Evolutionary conservation across 2,888 invertebrate genomes (phyloP).

Genomic region (Lasius fuliginosus): DNA sequence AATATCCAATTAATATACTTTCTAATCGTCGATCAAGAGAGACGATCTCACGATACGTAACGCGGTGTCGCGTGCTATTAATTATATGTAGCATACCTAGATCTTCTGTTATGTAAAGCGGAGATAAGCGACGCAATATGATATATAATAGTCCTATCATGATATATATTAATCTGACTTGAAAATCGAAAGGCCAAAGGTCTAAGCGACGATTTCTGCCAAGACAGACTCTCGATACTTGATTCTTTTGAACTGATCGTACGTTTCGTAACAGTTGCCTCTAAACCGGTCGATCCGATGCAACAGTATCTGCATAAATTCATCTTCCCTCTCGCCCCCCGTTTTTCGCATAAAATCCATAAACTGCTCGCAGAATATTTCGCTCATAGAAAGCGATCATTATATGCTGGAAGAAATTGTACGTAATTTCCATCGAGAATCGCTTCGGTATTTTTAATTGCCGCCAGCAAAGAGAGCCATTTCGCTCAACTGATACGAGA

Average conservation of each 20-base stretch:
- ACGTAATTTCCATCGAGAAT: constrained; percentile 25
- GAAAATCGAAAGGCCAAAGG: not conserved
- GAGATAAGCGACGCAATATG: not conserved
- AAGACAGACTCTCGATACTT: not conserved
- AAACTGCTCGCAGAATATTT: constrained; percentile 17
- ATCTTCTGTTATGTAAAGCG: constrained; percentile 27
- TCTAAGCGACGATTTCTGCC: not conserved
- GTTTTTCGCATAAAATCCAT: constrained; percentile 6
- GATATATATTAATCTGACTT: not conserved
- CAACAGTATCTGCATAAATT: constrained; percentile 39
- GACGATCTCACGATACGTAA: not conserved
- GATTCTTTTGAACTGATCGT: not conserved
- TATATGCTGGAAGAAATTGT: constrained; percentile 15
- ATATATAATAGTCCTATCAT: not conserved
- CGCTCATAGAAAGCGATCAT: constrained; percentile 19
- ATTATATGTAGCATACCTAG: not conserved
- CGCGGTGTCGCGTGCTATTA: not conserved
- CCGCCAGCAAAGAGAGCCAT: constrained; percentile 9
- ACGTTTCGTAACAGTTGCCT: constrained; percentile 4
- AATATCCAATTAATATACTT: constrained; percentile 14
- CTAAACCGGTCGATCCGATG: not conserved
- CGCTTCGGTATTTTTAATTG: constrained; percentile 27
- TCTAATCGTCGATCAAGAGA: constrained; percentile 24
- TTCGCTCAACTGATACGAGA: constrained; percentile 1
- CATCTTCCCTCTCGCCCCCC: not conserved